Percentiles rank a stretch among this genome's conserved stretches.
Conservation (phyloP, 1,140 invertebrate genomes). For the Temnothorax nylanderi region DNA sequence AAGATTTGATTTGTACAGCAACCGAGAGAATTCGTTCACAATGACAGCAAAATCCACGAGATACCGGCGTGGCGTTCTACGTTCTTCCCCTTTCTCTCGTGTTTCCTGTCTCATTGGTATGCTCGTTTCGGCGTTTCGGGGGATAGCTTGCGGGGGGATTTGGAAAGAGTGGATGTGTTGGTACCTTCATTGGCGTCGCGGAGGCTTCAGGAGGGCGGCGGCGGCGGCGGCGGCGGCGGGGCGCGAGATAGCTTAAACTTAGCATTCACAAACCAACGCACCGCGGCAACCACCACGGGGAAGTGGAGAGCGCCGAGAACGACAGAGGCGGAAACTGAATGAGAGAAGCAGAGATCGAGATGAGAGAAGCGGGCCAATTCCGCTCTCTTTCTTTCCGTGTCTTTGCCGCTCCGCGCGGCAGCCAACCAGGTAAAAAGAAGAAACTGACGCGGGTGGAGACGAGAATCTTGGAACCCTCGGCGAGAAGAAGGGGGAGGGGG, state of each 20-base stretch:
- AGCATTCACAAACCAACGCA: conserved; percentile 81
- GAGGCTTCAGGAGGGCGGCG: conserved; percentile 46
- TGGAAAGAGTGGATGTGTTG: conserved; percentile 68
- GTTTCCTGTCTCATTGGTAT: conserved; percentile 77
- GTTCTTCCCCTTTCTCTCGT: conserved; percentile 18
- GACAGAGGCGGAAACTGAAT: conserved; percentile 31
- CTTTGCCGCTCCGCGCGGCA: conserved; percentile 71
- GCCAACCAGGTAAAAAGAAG: conserved; percentile 70
- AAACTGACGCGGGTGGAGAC: conserved; percentile 48
- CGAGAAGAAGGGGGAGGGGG: conserved; percentile 46
- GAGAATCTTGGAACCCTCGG: conserved; percentile 48
- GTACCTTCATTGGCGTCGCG: conserved; percentile 65
- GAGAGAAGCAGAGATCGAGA: conserved; percentile 56
- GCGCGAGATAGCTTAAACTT: conserved; percentile 80
- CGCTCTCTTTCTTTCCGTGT: conserved; percentile 60
- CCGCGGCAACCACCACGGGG: conserved; percentile 64
- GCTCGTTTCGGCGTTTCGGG: conserved; percentile 74
- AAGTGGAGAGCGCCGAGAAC: conserved; percentile 41
- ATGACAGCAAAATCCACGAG: conserved; percentile 48
- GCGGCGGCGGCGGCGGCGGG: background rate
- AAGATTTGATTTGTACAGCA: conserved; percentile 44
- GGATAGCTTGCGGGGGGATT: conserved; percentile 65
- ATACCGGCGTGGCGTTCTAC: conserved; percentile 36
- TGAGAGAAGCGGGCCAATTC: conserved; percentile 68
- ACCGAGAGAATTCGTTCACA: conserved; percentile 34